phyloP scores from a whole-genome alignment of 2,113 vertebrate species.

The Lathamus discolor region DNA sequence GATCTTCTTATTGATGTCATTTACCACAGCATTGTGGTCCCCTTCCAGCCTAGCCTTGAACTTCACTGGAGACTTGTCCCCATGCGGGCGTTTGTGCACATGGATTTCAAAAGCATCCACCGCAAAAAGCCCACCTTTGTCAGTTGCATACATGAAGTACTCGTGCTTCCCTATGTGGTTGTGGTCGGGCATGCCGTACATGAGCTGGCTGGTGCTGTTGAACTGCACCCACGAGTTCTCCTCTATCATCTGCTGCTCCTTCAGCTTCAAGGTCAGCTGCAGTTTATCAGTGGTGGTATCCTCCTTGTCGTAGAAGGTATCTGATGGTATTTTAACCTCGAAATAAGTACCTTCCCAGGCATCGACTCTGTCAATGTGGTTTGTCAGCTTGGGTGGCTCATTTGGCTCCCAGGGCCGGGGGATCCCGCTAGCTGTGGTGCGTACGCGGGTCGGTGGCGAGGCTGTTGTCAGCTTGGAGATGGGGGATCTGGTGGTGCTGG shows the following conservation, averaged over 20 bases:
- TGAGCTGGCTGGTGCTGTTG: slow-evolving; percentile 93
- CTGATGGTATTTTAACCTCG: slow-evolving; percentile 91
- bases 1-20: slow-evolving; percentile 90
- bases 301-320: slow-evolving; percentile 92
- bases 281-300: slow-evolving; percentile 94
- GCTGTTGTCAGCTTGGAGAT: slow-evolving; percentile 82
- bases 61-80: slow-evolving; percentile 84
- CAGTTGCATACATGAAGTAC: slow-evolving; percentile 92
- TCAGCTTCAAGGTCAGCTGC: slow-evolving; percentile 86
- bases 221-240: slow-evolving; percentile 94
- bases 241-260: slow-evolving; percentile 83
- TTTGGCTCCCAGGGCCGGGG: slow-evolving; percentile 78
- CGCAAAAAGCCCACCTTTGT: slow-evolving; percentile 88
- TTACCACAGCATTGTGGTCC: slow-evolving; percentile 79
- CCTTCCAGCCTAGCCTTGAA: slow-evolving; percentile 89
- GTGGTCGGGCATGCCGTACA: slow-evolving; percentile 90
- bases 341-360: slow-evolving; percentile 96
- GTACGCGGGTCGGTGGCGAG: slow-evolving; percentile 78
- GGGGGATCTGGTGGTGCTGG: slow-evolving; percentile 78
- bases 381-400: slow-evolving; percentile 83
- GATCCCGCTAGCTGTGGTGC: slow-evolving; percentile 75
- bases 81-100: slow-evolving; percentile 83
- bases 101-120: slow-evolving; percentile 93
- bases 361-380: slow-evolving; percentile 90
- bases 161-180: slow-evolving; percentile 87